Evolutionary conservation across 2,888 invertebrate genomes (phyloP).

Genomic region (Halictus quadricinctus): DNA sequence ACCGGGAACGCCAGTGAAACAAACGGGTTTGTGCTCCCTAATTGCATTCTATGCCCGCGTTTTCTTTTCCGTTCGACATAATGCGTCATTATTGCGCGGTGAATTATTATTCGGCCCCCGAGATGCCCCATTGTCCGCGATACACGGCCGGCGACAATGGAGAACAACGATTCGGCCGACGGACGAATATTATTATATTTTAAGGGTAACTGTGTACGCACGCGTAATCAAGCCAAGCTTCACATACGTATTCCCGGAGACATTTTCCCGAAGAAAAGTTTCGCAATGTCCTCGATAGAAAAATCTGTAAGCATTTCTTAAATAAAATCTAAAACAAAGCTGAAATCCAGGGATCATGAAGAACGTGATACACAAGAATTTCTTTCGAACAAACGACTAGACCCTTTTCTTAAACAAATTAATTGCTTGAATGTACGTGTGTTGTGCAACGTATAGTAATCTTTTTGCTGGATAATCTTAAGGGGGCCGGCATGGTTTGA

Average conservation of each 20-base stretch:
- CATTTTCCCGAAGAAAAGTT: not conserved
- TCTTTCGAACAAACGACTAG: too few relatives aligned
- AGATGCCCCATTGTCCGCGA: slow-evolving; percentile 21
- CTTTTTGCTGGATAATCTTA: too few relatives aligned
- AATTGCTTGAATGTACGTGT: too few relatives aligned
- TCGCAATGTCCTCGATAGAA: not conserved
- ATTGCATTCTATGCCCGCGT: slow-evolving; percentile 50
- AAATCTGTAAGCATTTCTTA: not conserved
- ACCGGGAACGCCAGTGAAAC: slow-evolving; percentile 33
- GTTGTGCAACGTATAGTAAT: too few relatives aligned
- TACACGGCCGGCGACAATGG: slow-evolving; percentile 13
- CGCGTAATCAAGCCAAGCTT: not conserved
- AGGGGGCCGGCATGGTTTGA: too few relatives aligned
- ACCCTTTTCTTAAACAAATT: too few relatives aligned
- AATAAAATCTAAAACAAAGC: not conserved
- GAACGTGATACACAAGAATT: too few relatives aligned
- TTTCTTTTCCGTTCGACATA: slow-evolving; percentile 24
- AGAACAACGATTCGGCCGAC: slow-evolving; percentile 12
- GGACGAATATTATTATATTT: slow-evolving; percentile 14
- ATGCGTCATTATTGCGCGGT: slow-evolving; percentile 21
- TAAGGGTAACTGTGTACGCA: slow-evolving; percentile 6
- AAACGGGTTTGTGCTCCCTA: slow-evolving; percentile 54
- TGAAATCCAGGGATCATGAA: not conserved
- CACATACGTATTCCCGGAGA: not conserved
- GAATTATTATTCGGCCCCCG: slow-evolving; percentile 21